Conservation (phyloP, 2,797 vertebrate genomes). For the Smutsia gigantea region DNA sequence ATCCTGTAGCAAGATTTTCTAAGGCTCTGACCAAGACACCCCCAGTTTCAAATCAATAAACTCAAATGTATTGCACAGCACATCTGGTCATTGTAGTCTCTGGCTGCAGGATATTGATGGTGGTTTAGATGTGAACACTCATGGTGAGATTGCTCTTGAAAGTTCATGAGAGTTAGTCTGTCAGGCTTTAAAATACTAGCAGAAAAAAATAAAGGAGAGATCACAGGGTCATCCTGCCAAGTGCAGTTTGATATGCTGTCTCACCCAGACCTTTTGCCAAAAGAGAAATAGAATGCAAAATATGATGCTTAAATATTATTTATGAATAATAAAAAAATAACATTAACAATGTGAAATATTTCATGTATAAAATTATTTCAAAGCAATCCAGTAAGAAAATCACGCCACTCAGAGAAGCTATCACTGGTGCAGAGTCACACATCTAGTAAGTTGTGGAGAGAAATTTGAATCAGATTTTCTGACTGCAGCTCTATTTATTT, state of each 20-base stretch:
- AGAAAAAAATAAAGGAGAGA: background rate
- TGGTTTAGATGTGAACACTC: background rate
- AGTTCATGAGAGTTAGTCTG: background rate
- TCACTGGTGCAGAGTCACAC: background rate
- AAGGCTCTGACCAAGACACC: background rate
- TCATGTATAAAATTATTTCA: background rate
- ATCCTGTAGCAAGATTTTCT: background rate
- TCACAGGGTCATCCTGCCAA: background rate
- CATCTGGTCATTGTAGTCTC: background rate
- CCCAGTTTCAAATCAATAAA: background rate
- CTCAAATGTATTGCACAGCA: background rate
- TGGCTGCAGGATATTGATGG: background rate
- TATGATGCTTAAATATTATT: background rate
- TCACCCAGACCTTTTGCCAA: background rate
- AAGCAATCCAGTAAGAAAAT: background rate
- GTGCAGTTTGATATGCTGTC: background rate
- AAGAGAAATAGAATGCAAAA: background rate
- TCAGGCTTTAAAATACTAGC: background rate
- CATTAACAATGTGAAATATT: background rate
- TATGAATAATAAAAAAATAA: background rate
- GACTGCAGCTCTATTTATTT: background rate
- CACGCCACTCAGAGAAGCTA: background rate
- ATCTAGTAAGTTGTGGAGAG: background rate
- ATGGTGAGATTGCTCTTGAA: background rate
- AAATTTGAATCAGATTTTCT: background rate